A percentile compares a stretch with the other conserved stretches of the same genome.
phyloP scores from a whole-genome alignment of 2,888 invertebrate genomes.

The Crioceris asparagi region DNA sequence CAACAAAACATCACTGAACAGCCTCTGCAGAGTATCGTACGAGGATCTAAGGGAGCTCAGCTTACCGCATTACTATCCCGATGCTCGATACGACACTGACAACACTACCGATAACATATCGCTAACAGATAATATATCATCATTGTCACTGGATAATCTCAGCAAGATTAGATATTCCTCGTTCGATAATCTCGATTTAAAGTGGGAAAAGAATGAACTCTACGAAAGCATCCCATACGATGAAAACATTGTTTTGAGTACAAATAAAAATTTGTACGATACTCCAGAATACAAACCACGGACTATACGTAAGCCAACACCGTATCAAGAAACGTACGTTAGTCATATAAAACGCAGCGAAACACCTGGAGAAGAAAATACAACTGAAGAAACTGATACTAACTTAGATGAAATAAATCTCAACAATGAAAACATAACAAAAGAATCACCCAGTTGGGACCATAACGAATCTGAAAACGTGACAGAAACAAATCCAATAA shows the following conservation, averaged over 20 bases:
- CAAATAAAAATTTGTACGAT: slow-evolving; percentile 28
- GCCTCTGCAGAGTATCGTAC: slow-evolving; percentile 23
- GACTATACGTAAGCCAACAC: slow-evolving; percentile 33
- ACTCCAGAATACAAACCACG: slow-evolving; percentile 27
- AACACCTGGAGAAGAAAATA: slow-evolving; percentile 3
- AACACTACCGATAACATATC: slow-evolving; percentile 40
- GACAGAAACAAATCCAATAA: slow-evolving; percentile 9
- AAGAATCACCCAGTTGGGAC: slow-evolving; percentile 4
- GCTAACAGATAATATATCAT: slow-evolving; percentile 34
- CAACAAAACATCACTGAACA: slow-evolving; percentile 43
- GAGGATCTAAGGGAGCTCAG: slow-evolving; percentile 37
- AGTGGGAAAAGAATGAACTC: slow-evolving; percentile 19
- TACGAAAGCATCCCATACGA: slow-evolving; percentile 33
- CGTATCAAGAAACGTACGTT: slow-evolving; percentile 20
- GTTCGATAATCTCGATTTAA: slow-evolving; percentile 18
- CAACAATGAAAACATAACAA: slow-evolving; percentile 26
- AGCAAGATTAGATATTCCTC: slow-evolving; percentile 31
- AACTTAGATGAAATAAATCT: slow-evolving; percentile 31
- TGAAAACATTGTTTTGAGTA: slow-evolving; percentile 34
- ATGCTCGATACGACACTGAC: slow-evolving; percentile 41
- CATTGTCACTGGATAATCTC: slow-evolving; percentile 28
- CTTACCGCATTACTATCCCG: slow-evolving; percentile 38
- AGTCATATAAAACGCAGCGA: slow-evolving; percentile 16
- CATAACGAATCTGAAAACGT: background rate
- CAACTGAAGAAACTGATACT: slow-evolving; percentile 24